Evolutionary conservation across 2,797 vertebrate species (phyloP), one percentile per base, ranked within the genome.

Genomic region (Danio tinwini): DNA sequence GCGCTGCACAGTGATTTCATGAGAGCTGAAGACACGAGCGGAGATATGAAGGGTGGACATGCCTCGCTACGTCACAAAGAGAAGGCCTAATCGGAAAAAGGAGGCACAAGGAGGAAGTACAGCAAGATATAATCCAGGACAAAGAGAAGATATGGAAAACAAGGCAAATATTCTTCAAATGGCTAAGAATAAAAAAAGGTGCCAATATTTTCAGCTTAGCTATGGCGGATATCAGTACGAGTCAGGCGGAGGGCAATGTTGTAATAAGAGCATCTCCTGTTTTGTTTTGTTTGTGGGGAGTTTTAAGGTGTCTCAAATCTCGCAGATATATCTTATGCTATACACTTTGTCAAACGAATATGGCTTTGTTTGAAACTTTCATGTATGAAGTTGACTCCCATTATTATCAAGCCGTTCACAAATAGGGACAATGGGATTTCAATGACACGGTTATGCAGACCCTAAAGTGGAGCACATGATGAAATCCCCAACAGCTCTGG

Each of bases 21-120:
- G 53, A 44, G 70, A 80, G 78, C 2, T 90, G 86, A 92, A 83
- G 90, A 88, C 82, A 85, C 88, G 52, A 42, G 19, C 40, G 71
- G 64, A 82, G 42, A 73, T 71, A 62, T 13, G 49, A 70, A 73
- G 53, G 21, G 63, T n/a, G 82, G 80, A 58, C 14, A 7, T 71
- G 68, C 77, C 77, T 82, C 6, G 56, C 56, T 52, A 52, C n/a
- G 55, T 81, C 77, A 59, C 8, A 39, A 82, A 69, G 50, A 85
- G 77, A 84, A 84, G 73, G 82, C 81, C 81, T 78, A 77, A 80
- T 58, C 44, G 67, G 63, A 82, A 81, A 29, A 81, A 49, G 62
- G 68, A 85, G 83, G 78, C 82, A 84, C 75, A 74, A 68, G 59
- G 61, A 82, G 80, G 75, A 84, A 82, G 42, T 69, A 82, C 65